phyloP scores from a whole-genome alignment of 1,140 invertebrate species.

The Pseudomyrmex dendroicus region DNA sequence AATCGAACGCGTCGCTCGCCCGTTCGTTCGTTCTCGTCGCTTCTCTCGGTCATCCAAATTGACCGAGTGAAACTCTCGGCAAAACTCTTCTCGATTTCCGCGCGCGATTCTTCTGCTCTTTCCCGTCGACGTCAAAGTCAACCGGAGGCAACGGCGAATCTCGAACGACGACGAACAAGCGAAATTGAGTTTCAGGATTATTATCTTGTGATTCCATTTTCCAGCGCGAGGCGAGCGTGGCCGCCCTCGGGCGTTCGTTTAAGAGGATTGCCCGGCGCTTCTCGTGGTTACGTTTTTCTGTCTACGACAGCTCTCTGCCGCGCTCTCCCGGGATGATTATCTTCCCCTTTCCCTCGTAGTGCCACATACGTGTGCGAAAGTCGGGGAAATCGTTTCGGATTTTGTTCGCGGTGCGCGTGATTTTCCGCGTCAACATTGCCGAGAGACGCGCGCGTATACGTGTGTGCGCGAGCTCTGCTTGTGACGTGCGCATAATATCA shows the following conservation, averaged over 20 bases:
- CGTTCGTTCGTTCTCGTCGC: background rate
- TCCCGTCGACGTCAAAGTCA: slow-evolving; percentile 19
- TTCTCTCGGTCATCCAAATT: background rate
- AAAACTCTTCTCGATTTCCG: slow-evolving; percentile 8
- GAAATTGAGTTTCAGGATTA: slow-evolving; percentile 52
- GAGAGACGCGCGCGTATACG: background rate
- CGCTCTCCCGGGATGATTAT: slow-evolving; percentile 6
- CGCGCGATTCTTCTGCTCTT: slow-evolving; percentile 5
- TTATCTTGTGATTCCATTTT: slow-evolving; percentile 60
- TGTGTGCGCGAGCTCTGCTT: background rate
- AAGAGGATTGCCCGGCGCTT: slow-evolving; percentile 29
- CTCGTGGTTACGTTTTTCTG: slow-evolving; percentile 17
- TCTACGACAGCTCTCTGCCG: background rate
- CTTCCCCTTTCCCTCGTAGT: background rate
- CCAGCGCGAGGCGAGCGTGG: slow-evolving; percentile 29
- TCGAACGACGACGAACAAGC: slow-evolving; percentile 9
- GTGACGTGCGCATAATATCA: background rate
- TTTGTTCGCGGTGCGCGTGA: background rate
- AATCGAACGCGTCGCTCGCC: background rate
- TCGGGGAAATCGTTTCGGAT: background rate
- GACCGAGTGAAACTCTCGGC: background rate
- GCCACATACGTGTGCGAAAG: background rate
- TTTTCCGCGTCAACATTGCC: background rate
- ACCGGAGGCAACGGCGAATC: slow-evolving; percentile 2
- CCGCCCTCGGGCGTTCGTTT: slow-evolving; percentile 41